phyloP scores from a whole-genome alignment of 2,113 vertebrate species.

The Scytalopus superciliaris region DNA sequence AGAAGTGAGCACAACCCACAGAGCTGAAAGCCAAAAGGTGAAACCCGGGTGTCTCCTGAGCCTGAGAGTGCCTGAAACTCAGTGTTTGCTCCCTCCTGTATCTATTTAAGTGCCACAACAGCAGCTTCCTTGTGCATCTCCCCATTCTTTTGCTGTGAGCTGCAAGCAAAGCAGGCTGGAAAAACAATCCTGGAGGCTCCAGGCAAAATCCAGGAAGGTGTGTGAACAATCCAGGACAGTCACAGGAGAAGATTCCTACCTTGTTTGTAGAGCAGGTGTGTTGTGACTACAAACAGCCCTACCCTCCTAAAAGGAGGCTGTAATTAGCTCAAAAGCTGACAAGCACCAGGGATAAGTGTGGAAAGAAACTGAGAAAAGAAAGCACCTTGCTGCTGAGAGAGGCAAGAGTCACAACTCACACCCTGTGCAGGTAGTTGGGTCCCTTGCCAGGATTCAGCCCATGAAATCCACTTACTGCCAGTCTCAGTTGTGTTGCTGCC shows the following conservation, averaged over 20 bases:
- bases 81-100: neutral
- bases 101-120: neutral
- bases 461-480: neutral
- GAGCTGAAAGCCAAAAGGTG: neutral
- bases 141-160: neutral
- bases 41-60: neutral
- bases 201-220: neutral
- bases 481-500: neutral
- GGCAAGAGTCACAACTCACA: neutral
- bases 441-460: neutral
- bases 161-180: neutral
- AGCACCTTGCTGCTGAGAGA: neutral
- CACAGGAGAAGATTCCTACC: neutral
- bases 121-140: neutral
- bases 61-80: neutral
- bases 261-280: neutral
- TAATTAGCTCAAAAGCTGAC: neutral
- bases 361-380: neutral
- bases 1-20: neutral
- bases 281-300: neutral
- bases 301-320: neutral
- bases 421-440: neutral
- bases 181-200: fast-evolving
- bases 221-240: neutral
- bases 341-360: neutral